Percentiles rank a stretch among this genome's conserved stretches.
Evolutionary conservation across 2,888 invertebrate genomes (phyloP).

Genomic region (Galeruca laticollis): DNA sequence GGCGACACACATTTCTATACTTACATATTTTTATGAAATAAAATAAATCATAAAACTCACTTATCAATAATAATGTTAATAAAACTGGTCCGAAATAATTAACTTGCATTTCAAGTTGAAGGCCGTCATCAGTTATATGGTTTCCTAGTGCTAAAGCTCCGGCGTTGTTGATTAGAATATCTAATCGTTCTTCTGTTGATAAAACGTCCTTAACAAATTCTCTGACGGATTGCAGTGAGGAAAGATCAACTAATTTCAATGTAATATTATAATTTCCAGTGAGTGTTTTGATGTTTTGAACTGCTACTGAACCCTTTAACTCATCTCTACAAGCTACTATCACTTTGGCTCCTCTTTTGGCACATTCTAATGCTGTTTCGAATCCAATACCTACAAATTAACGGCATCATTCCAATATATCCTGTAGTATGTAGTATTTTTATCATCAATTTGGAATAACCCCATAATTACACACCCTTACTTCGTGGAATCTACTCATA

Average conservation of each 20-base stretch:
- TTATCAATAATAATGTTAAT: slow-evolving; percentile 74
- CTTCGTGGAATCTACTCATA: no score
- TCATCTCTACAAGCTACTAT: slow-evolving; percentile 69
- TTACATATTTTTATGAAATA: neutral
- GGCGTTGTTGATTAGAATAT: slow-evolving; percentile 77
- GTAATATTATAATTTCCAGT: slow-evolving; percentile 61
- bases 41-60: slow-evolving; percentile 50
- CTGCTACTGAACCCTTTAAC: slow-evolving; percentile 49
- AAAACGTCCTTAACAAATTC: slow-evolving; percentile 73
- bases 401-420: no score
- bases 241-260: slow-evolving; percentile 68
- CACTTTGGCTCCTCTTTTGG: slow-evolving; percentile 68
- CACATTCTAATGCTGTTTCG: slow-evolving; percentile 65
- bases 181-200: slow-evolving; percentile 69
- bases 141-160: slow-evolving; percentile 69
- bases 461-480: no score
- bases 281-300: slow-evolving; percentile 56
- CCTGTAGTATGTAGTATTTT: no score
- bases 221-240: slow-evolving; percentile 70
- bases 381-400: slow-evolving; percentile 64
- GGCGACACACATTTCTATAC: neutral
- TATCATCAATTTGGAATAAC: no score
- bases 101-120: slow-evolving; percentile 74
- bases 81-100: slow-evolving; percentile 81
- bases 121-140: slow-evolving; percentile 71